Evolutionary conservation across 2,888 invertebrate genomes (phyloP), one percentile per base, ranked within the genome.

Genomic region (Acrobasis repandana): DNA sequence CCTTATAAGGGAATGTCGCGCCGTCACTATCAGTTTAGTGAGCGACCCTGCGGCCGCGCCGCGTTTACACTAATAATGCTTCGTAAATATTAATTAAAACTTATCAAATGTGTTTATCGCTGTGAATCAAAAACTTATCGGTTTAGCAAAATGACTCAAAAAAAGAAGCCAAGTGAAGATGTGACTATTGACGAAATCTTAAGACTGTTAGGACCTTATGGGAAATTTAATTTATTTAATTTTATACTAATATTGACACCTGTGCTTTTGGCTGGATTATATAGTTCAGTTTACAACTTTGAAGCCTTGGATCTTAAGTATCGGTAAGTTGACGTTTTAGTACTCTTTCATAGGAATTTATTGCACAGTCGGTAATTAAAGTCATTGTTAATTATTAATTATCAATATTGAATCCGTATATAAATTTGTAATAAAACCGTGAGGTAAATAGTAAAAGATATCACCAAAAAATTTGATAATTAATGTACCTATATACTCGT

Each of bases 211-310:
- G 16, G 51, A 10, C 51, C 51, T n/a, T 52, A 15, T 15, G 51
- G 51, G 34, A 52, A 34, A 34, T 52, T 52, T 16, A 52, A 52
- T 52, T 34, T 52, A n/a, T 15, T 52, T 15, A 52, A 52, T 52
- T 52, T 34, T 52, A 1, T 52, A 34, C 33, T 52, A 2, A 52
- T 52, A 52, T 34, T 52, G 9, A 6, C 15, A 15, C 51, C 51
- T 15, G 51, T 52, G 34, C 14, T 52, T 9, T 52, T 52, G 20
- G 33, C 51, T 34, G 51, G 51, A 34, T 52, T 52, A 9, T 52
- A 52, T 10, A 9, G 34, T 15, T 52, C 51, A 10, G 51, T 52
- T 34, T 52, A 52, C 28, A 50, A 50, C 20, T 50, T 50, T 28
- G 50, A 50, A 50, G 14, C 50, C 28, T 50, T 50, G 50, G 50